A percentile compares a stretch with the other conserved stretches of the same genome.
These are phyloP conservation scores for Nasonia vitripennis DNA, from an alignment of 1,140 invertebrate genomes.

Conservation along the genomic window DNA sequence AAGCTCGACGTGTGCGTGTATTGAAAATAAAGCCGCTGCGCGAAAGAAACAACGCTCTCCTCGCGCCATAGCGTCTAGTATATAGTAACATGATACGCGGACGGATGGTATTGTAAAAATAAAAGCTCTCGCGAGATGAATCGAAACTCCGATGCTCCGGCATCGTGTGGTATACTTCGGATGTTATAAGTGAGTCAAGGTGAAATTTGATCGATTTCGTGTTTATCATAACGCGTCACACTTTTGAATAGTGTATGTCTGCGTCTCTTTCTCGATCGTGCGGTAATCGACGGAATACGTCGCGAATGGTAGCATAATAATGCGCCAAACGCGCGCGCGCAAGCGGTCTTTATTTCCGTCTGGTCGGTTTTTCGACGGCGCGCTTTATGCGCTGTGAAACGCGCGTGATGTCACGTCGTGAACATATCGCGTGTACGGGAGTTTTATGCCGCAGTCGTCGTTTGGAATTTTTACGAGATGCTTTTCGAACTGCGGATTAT, in stretches of 20 bases:
- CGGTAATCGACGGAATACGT: not conserved
- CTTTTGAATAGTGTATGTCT: no score
- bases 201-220: slow-evolving; percentile 26
- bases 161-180: slow-evolving; percentile 6
- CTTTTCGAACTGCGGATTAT: not conserved
- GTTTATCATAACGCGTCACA: no score
- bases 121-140: not conserved
- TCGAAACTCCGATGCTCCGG: not conserved
- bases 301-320: not conserved
- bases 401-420: not conserved
- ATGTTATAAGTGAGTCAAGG: slow-evolving; percentile 38
- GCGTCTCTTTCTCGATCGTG: no score
- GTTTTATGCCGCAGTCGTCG: not conserved
- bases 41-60: not conserved
- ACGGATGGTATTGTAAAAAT: not conserved
- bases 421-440: not conserved
- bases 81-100: slow-evolving; percentile 33
- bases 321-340: no score
- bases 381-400: not conserved
- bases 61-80: no score
- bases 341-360: not conserved
- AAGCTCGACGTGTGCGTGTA: not conserved
- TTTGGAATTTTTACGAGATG: not conserved
- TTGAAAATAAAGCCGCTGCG: slow-evolving; percentile 27
- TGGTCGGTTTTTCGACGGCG: not conserved